Evolutionary conservation across 2,113 vertebrate species (phyloP), one percentile per base, ranked within the genome.

Genomic region (Leucoraja erinaceus): DNA sequence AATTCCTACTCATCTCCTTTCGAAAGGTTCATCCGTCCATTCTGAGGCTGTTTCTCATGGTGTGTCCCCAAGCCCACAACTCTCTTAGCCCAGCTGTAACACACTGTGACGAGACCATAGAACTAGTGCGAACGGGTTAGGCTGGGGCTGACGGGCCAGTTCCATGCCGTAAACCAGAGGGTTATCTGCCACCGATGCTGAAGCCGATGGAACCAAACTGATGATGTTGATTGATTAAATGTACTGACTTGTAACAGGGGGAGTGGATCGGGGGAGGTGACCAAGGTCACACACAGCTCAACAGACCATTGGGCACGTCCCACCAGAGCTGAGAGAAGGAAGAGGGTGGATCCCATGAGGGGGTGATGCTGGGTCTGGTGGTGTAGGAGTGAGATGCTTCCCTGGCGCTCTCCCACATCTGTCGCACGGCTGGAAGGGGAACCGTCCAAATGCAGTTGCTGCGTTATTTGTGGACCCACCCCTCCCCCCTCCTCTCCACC

Each of bases 51-150:
- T 47, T 47, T 47, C 38, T 8, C 8, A 72, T 72, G 14, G 70
- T 1, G 12, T 18, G n/a, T 18, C 0, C 12, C 16, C 22, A 14
- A 28, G 10, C 2, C 54, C 54, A 10, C 54, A 86, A 61, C 81
- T 86, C 81, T 59, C 10, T 86, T 14, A 86, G 81, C 81, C 81
- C 59, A 61, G 56, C 81, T 75, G 74, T 75, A 75, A 75, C 25
- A 75, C 25, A 8, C 28, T 11, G 56, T n/a, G 5, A 47, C 38
- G 38, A 47, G 38, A 47, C 38, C 38, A 3, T 47, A 47, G 38
- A 47, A 47, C 38, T 47, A 47, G 38, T 47, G 38, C 38, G 38
- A 47, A 47, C 1, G 38, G 38, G 38, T 3, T 47, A 47, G 38
- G 3, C 3, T 0, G 38, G 38, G 38, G 38, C 38, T 3, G 38